Percentiles rank a stretch among this genome's conserved stretches.
Evolutionary conservation across 2,113 vertebrate genomes (phyloP).

Genomic region (Laticauda colubrina): DNA sequence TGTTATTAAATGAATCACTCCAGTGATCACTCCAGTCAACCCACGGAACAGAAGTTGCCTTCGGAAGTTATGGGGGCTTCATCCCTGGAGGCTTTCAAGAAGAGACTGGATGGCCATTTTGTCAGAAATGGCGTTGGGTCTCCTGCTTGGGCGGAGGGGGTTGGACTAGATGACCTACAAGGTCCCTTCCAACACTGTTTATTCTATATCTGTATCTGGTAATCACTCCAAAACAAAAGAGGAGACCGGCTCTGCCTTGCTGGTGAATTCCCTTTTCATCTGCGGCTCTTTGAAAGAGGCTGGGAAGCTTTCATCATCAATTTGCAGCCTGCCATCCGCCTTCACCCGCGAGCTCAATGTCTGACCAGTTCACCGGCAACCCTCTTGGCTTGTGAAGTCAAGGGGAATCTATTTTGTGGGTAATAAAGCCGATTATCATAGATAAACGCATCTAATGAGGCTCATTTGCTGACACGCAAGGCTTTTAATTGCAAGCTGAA

Average conservation of each 20-base stretch:
- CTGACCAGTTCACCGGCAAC: constrained; percentile 7
- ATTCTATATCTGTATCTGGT: neutral
- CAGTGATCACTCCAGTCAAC: no score
- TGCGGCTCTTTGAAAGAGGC: neutral
- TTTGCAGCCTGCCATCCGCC: neutral
- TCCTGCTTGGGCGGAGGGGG: no score
- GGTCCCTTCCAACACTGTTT: no score
- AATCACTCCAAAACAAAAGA: neutral
- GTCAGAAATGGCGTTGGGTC: no score
- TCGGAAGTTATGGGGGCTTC: no score
- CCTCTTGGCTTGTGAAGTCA: constrained; percentile 35
- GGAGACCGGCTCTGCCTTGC: neutral
- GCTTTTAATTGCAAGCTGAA: constrained; percentile 73
- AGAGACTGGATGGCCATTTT: no score
- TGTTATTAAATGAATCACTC: no score
- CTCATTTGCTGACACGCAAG: constrained; percentile 78
- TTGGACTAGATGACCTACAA: no score
- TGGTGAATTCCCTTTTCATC: neutral
- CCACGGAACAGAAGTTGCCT: no score
- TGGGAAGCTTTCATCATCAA: neutral
- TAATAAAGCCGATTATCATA: constrained; percentile 71
- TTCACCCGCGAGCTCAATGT: neutral
- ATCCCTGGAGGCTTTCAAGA: no score
- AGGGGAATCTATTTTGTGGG: constrained; percentile 69
- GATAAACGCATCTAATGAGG: constrained; percentile 77